These are phyloP conservation scores for Drymodes brunneopygia DNA, from an alignment of 2,113 vertebrate species.

Conservation along the genomic window DNA sequence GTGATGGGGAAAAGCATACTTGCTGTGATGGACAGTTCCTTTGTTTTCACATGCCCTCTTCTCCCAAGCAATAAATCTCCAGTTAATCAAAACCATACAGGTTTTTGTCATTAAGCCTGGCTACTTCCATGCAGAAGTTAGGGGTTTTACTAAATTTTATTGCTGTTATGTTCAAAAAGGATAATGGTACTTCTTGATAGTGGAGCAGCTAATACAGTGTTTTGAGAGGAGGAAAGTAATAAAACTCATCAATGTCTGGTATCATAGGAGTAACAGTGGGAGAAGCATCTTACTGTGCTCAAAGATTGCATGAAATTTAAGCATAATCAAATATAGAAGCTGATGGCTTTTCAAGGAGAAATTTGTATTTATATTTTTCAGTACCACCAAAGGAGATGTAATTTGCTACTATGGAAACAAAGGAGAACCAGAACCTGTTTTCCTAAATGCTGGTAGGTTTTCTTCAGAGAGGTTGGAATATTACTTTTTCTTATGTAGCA, in stretches of 20 bases:
- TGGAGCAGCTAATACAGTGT: neutral
- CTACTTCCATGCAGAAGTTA: neutral
- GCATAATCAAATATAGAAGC: slow-evolving; percentile 17
- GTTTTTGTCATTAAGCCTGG: neutral
- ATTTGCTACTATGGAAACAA: slow-evolving; percentile 99
- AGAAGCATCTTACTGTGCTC: neutral
- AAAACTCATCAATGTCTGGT: neutral
- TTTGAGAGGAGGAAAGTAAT: neutral
- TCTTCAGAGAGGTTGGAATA: neutral
- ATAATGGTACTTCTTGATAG: neutral
- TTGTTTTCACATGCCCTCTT: neutral
- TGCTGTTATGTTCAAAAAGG: neutral
- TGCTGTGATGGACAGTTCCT: neutral
- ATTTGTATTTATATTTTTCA: slow-evolving; percentile 62
- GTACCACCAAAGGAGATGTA: slow-evolving; percentile 86
- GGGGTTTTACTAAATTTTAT: neutral
- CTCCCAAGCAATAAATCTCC: neutral
- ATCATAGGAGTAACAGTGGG: neutral
- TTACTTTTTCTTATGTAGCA: neutral
- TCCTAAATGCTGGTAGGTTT: slow-evolving; percentile 86
- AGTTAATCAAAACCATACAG: neutral
- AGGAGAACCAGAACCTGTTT: slow-evolving; percentile 83
- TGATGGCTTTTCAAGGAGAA: slow-evolving; percentile 53
- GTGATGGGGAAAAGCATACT: neutral
- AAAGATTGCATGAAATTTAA: slow-evolving; percentile 19